Base-by-base conservation (phyloP, 2,797 vertebrate species). In the Eulemur rubriventer region DNA sequence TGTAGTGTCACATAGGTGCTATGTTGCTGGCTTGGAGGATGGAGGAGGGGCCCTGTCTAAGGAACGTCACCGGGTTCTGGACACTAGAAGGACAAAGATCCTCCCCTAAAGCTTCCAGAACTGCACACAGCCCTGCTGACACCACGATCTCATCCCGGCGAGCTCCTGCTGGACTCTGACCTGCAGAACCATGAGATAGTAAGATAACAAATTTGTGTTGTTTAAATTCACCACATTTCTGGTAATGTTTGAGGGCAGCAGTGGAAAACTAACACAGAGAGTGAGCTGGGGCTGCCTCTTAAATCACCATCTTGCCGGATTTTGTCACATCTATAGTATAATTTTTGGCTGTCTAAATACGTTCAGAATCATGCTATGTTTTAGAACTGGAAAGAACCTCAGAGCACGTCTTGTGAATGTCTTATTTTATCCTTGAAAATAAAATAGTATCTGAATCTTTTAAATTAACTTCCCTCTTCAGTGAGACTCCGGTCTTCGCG, bases 401-500 rank as follows among this genome's bases (percentile, higher is more conserved):
- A 43, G 63, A 65, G 38, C 22, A 24, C 48, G 1, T 78, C 75
- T 78, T 24, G 18, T 35, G 75, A 52, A 24, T 8, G 18, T 52
- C 46, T 46, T 78, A 52, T 78, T 78, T 78, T 78, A 78, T 52
- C 33, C 75, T 52, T 52, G 33, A 78, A 35, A n/a, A 76, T n/a
- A 7, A 50, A 33, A 75, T 38, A 38, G 17, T 14, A 50, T 76
- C 48, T 76, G 73, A 76, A 52, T 52, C 48, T 76, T 67, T 18
- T 18, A 18, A 50, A n/a, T 52, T 76, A 76, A 78, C 75, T 78
- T 52, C 33, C 22, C 50, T 22, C 22, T 46, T 43, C 8, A 2
- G 10, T 0, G 17, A 35, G 18, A 24, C 11, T 13, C 22, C 13
- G 16, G 48, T 30, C 6, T 57, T 73, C 24, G 1, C 3, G 0